Evolutionary conservation across 2,113 vertebrate genomes (phyloP), one percentile per base, ranked within the genome.

Genomic region (Hippocampus abdominalis): DNA sequence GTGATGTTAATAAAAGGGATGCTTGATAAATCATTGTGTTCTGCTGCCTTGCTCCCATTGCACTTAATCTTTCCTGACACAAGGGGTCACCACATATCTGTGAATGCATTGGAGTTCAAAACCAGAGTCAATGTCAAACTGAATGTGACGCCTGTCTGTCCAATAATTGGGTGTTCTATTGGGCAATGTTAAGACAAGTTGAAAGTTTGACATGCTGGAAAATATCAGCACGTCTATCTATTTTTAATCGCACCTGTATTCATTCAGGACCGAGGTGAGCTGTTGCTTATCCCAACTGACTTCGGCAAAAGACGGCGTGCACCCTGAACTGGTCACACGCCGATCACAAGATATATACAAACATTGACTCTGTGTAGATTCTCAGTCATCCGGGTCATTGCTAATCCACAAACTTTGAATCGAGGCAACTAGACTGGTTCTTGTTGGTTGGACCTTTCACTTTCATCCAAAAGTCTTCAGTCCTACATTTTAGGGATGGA

Each of bases 1-100:
- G 90, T 90, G 88, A 87, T 81, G 86, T 90, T 91, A 93, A 90
- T 93, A 92, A 93, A 93, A 92, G 90, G 90, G 91, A 93, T 92
- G 90, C 92, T 93, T 92, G 86, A 89, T 91, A 89, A 89, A 87
- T 84, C 77, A 64, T 53, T 16, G 67, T 71, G 18, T 75, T 71
- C 5, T 44, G 72, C 68, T 0, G 65, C 72, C 36, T 69, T 39
- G 25, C 12, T 56, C 44, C 42, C 21, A 9, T 54, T 77, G 74
- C 72, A 85, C 15, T 81, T 81, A n/a, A 59, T 57, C 51, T 2
- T 56, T 3, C 15, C 53, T 1, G 27, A 75, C 90, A 89, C 85
- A 53, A 40, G 40, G 78, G 44, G 90, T 86, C 81, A 81, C 80
- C 70, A 79, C 42, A 71, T 25, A 67, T 73, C 32, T 57, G 10